Conservation (phyloP, 2,113 vertebrate species). For the Silurus meridionalis region DNA sequence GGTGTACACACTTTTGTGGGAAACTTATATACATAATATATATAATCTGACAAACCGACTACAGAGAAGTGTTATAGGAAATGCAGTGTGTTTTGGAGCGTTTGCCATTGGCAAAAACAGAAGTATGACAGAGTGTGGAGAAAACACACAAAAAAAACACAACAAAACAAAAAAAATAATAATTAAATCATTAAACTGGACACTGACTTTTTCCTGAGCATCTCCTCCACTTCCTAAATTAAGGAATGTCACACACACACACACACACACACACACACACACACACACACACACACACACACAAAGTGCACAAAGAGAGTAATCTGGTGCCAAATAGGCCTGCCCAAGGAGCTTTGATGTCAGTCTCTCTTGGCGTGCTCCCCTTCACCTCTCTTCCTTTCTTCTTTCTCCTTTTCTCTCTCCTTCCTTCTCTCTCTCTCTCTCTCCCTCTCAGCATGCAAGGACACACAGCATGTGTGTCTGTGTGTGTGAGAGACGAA, state of each 20-base stretch:
- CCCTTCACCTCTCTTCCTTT: conserved; percentile 47
- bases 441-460: conserved; percentile 45
- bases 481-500: conserved; percentile 30
- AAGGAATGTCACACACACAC: neutral
- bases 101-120: neutral
- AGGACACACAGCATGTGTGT: conserved; percentile 36
- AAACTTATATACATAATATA: no score
- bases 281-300: conserved; percentile 4
- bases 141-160: neutral
- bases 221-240: conserved; percentile 10
- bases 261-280: conserved; percentile 14
- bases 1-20: no score
- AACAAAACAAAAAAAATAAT: neutral
- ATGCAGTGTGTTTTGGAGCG: no score
- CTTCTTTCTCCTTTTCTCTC: conserved; percentile 39
- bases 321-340: conserved; percentile 53
- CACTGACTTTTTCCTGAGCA: neutral
- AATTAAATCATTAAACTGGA: neutral
- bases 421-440: conserved; percentile 5
- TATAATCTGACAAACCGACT: no score
- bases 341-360: conserved; percentile 59
- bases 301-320: conserved; percentile 25
- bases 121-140: neutral
- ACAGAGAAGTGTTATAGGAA: no score
- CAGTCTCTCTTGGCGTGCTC: conserved; percentile 48